Base-by-base conservation (phyloP, 2,888 invertebrate species). In the Abrostola tripartita region DNA sequence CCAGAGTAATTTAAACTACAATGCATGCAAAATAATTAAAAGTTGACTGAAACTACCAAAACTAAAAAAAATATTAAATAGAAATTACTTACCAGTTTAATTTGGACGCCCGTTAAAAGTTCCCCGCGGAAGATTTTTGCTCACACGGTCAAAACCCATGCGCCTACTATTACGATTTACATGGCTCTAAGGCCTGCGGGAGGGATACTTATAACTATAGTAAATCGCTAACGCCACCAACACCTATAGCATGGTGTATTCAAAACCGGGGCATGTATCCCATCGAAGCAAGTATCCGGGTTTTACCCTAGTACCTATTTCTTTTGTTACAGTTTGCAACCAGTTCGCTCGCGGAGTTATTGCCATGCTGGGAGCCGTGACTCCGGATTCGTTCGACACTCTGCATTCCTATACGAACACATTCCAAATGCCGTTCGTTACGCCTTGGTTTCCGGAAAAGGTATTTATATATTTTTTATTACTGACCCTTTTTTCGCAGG, bases 381-480 rank as follows among this genome's bases (percentile, higher is more conserved):
- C 97, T 60, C 97, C 98, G 14, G 98, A 98, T 85, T 98, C 98
- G 8, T 98, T 98, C 89, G 97, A 98, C 90, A 98, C 98, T 0
- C 95, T 98, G 62, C 98, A 98, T 88, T 98, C 98, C 12, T 98
- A 98, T 92, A 97, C 98, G 84, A 98, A 98, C 91, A 98, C 98
- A 44, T 98, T 98, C 89, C 98, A 98, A 92, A 97, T 98, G 97
- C 98, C 98, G 36, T 98, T 98, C 89, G 96, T 98, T 76, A 98
- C 98, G 52, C 98, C 98, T 5, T 98, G 98, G 97, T 98, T 98
- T 88, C 98, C 98, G 0, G 98, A 98, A 91, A 98, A 98, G 96
- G 97, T 97, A 83, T 65, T 77, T 66, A 65, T 53, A 52, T 44
- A 60, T 51, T 7, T 12, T 38, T 47, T 47, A 37, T 50, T 40